Conservation (phyloP, 2,888 invertebrate genomes). For the Trypoxylon attenuatum region DNA sequence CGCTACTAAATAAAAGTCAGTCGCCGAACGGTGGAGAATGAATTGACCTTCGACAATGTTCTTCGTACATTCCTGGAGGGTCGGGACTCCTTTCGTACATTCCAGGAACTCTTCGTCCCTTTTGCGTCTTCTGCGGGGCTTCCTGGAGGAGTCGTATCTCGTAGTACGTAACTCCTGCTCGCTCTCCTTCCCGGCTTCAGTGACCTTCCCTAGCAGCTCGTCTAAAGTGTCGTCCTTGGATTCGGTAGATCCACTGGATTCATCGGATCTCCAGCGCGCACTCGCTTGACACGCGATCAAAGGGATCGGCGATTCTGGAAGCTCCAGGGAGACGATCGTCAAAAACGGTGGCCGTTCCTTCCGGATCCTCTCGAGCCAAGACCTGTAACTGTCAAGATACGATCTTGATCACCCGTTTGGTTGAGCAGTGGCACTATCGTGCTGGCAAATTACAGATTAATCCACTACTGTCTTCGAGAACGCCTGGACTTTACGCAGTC, state of each 20-base stretch:
- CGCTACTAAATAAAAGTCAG: conserved; percentile 23
- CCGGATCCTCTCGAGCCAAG: conserved; percentile 63
- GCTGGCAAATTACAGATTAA: too few species aligned
- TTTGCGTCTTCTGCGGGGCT: conserved; percentile 32
- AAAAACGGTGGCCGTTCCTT: conserved; percentile 65
- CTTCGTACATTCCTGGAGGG: conserved; percentile 61
- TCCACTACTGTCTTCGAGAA: too few species aligned
- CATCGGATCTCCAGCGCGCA: conserved; percentile 49
- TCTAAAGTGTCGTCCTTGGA: conserved; percentile 59
- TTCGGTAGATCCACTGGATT: conserved; percentile 30
- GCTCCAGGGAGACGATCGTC: conserved; percentile 68
- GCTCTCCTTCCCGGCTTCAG: conserved; percentile 41
- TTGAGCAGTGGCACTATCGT: too few species aligned
- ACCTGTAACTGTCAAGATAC: conserved; percentile 59
- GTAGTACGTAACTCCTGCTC: conserved; percentile 32
- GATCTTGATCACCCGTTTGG: neutral
- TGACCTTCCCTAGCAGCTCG: conserved; percentile 60
- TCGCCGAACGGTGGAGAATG: conserved; percentile 15
- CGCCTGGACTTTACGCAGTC: too few species aligned
- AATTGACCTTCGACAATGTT: conserved; percentile 60
- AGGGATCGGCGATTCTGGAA: conserved; percentile 68
- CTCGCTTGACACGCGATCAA: conserved; percentile 66
- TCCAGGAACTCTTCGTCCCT: conserved; percentile 46
- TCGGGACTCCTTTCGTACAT: conserved; percentile 53
- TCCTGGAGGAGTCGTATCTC: conserved; percentile 37